Percentiles rank a stretch among this genome's conserved stretches.
These are phyloP conservation scores for Rhadina sibilatrix DNA, from an alignment of 2,113 vertebrate genomes.

Conservation along the genomic window DNA sequence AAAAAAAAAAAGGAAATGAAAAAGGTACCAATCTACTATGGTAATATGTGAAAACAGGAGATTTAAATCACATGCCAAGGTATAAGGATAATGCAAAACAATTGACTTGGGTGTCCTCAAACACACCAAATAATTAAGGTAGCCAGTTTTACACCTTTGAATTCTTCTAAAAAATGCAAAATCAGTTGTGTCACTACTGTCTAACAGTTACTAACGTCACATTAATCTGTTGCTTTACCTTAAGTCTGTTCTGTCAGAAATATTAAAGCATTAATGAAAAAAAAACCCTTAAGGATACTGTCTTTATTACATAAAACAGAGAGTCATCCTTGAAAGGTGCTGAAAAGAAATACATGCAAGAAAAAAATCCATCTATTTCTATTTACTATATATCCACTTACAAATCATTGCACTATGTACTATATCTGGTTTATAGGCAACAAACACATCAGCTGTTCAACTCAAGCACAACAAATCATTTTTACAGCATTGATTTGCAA, in stretches of 20 bases:
- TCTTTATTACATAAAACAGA: neutral
- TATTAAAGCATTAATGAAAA: neutral
- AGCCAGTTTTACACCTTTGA: neutral
- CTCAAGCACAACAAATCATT: neutral
- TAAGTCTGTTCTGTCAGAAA: neutral
- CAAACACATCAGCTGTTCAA: neutral
- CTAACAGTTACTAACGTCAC: neutral
- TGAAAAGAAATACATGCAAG: neutral
- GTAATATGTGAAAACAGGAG: neutral
- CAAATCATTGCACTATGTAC: neutral
- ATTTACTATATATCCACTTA: neutral
- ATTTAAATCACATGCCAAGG: neutral
- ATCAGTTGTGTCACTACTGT: neutral
- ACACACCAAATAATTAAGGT: neutral
- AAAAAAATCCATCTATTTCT: neutral
- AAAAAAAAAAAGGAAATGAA: neutral
- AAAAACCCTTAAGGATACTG: neutral
- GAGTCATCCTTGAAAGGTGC: neutral
- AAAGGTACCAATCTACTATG: neutral
- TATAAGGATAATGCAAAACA: neutral
- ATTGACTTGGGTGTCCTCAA: neutral
- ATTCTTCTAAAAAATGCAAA: neutral
- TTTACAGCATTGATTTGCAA: slow-evolving; percentile 3
- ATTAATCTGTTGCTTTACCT: neutral
- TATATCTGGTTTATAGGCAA: neutral